A percentile compares a stretch with the other conserved stretches of the same genome.
phyloP scores from a whole-genome alignment of 2,797 vertebrate genomes.

The Pelodytes ibericus region DNA sequence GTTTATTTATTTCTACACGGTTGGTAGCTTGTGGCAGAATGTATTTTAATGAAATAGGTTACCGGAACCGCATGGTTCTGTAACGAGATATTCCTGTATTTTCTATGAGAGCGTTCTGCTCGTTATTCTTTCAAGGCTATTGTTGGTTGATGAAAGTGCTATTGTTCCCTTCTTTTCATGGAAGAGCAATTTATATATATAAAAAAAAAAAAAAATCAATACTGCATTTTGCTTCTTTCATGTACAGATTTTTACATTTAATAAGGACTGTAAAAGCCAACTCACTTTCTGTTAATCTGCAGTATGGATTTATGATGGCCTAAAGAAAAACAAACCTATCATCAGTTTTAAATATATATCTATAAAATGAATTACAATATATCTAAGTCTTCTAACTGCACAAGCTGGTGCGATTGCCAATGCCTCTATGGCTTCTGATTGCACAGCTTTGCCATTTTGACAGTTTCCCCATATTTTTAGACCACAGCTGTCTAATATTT shows the following conservation, averaged over 20 bases:
- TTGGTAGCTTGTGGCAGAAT: not conserved
- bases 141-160: slow-evolving; percentile 22
- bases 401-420: no score
- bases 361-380: not conserved
- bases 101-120: not conserved
- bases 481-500: no score
- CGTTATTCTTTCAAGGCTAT: slow-evolving; percentile 10
- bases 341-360: slow-evolving; percentile 34
- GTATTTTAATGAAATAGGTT: not conserved
- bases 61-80: not conserved
- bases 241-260: slow-evolving; percentile 37
- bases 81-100: slow-evolving; percentile 1
- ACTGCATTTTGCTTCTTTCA: slow-evolving; percentile 30
- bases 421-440: not conserved
- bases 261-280: slow-evolving; percentile 31
- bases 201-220: slow-evolving; percentile 53
- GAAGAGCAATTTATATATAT: slow-evolving; percentile 43
- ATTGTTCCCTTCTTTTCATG: slow-evolving; percentile 24
- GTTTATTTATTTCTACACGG: not conserved
- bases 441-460: not conserved
- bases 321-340: slow-evolving; percentile 29
- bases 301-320: slow-evolving; percentile 23
- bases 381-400: not conserved
- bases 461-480: no score
- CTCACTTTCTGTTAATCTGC: slow-evolving; percentile 17